Evolutionary conservation across 2,888 invertebrate genomes (phyloP).

Genomic region (Diplolepis rosae): DNA sequence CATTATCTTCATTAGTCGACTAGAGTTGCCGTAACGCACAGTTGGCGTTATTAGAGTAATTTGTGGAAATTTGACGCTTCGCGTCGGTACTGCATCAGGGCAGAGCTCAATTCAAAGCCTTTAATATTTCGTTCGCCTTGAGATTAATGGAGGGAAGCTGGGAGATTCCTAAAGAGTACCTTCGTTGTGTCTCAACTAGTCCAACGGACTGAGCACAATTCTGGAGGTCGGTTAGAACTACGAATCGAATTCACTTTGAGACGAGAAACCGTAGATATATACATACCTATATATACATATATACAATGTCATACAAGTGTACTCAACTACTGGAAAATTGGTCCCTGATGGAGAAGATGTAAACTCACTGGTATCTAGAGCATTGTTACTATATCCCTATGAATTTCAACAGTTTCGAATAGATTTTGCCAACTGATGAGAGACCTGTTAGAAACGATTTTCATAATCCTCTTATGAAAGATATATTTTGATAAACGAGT

Average conservation of each 20-base stretch:
- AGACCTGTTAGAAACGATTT: conserved; percentile 22
- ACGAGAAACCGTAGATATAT: conserved; percentile 31
- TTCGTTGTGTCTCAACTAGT: conserved; percentile 39
- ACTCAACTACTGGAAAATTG: conserved; percentile 41
- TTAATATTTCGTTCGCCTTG: conserved; percentile 35
- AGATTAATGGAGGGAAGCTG: conserved; percentile 43
- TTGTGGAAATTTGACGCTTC: conserved; percentile 40
- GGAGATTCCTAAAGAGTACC: conserved; percentile 39
- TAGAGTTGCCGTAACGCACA: conserved; percentile 10
- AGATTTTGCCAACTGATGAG: conserved; percentile 9
- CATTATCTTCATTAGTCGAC: conserved; percentile 15
- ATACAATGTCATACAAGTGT: conserved; percentile 27
- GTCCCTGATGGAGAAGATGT: conserved; percentile 38
- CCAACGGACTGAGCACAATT: conserved; percentile 33
- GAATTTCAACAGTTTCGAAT: conserved; percentile 15
- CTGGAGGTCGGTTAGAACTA: not conserved
- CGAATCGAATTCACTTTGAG: conserved; percentile 41
- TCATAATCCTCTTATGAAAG: conserved; percentile 1
- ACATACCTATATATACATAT: conserved; percentile 10
- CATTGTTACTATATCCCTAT: conserved; percentile 4
- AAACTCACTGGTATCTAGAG: conserved; percentile 24
- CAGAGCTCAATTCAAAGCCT: conserved; percentile 33
- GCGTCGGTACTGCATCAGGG: conserved; percentile 31
- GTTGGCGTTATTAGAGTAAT: conserved; percentile 42
- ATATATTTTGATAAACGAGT: conserved; percentile 20